Conservation (phyloP, 1,140 invertebrate genomes). For the Magallana ariakensis region DNA sequence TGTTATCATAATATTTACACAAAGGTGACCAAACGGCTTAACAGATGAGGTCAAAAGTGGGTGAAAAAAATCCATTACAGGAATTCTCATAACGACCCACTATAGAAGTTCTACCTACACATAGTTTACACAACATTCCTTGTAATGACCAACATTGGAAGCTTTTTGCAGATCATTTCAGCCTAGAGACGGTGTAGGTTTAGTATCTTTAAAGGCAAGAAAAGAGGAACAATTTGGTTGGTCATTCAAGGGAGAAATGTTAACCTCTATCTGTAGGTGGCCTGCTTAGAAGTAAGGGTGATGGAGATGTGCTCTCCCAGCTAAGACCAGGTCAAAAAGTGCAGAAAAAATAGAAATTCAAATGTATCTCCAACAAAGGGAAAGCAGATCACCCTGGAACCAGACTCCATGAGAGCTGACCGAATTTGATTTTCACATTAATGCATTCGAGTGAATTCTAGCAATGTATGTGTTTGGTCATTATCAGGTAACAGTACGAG, state of each 20-base stretch:
- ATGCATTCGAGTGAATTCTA: conserved; percentile 20
- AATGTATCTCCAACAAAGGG: conserved; percentile 27
- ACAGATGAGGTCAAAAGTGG: conserved; percentile 16
- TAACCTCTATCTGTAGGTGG: background rate
- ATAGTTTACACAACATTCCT: background rate
- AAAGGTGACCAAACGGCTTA: conserved; percentile 23
- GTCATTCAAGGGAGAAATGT: background rate
- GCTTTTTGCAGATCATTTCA: no score
- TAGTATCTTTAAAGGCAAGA: no score
- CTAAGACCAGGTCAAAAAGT: conserved; percentile 33
- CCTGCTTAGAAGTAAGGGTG: background rate
- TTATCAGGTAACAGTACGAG: background rate
- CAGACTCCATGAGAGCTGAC: conserved; percentile 18
- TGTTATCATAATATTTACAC: conserved; percentile 36
- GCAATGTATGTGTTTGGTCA: conserved; percentile 25
- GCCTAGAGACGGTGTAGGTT: no score
- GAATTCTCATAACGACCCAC: background rate
- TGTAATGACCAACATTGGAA: background rate
- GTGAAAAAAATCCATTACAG: background rate
- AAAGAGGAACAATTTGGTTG: background rate
- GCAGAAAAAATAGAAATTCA: conserved; percentile 31
- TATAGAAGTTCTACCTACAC: background rate
- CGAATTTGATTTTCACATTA: conserved; percentile 31
- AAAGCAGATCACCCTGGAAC: conserved; percentile 16
- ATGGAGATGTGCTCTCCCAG: conserved; percentile 1